Percentiles rank a stretch among this genome's conserved stretches.
These are phyloP conservation scores for Erpobdella octoculata DNA, from an alignment of 2,888 invertebrate species.

Conservation along the genomic window DNA sequence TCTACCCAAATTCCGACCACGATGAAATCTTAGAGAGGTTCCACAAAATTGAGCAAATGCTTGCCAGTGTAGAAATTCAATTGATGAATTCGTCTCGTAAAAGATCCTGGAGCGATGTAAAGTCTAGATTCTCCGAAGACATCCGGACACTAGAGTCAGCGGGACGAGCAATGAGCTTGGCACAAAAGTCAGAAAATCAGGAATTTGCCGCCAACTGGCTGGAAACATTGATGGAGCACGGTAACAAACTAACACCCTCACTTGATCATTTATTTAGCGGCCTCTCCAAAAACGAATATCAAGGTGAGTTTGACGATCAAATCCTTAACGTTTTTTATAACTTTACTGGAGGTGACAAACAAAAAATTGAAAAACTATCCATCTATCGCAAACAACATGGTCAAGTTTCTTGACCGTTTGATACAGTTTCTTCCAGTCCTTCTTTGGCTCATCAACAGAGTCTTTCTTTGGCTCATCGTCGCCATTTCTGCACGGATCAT, in stretches of 20 bases:
- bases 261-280: not conserved
- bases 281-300: not conserved
- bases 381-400: not conserved
- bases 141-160: not conserved
- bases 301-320: slow-evolving; percentile 10
- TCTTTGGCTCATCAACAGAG: too few species aligned
- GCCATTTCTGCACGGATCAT: too few species aligned
- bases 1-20: not conserved
- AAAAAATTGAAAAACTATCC: not conserved
- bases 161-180: not conserved
- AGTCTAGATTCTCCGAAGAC: not conserved
- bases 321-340: not conserved
- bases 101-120: not conserved
- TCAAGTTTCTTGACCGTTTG: too few species aligned
- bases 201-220: not conserved
- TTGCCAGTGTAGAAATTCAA: not conserved
- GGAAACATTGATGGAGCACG: not conserved
- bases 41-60: not conserved
- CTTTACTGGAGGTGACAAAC: not conserved
- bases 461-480: too few species aligned
- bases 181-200: not conserved
- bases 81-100: not conserved
- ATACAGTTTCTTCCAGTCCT: too few species aligned
- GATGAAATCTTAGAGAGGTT: not conserved
- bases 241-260: not conserved